Evolutionary conservation across 1,140 invertebrate genomes (phyloP).

Genomic region (Brachionus calyciflorus): DNA sequence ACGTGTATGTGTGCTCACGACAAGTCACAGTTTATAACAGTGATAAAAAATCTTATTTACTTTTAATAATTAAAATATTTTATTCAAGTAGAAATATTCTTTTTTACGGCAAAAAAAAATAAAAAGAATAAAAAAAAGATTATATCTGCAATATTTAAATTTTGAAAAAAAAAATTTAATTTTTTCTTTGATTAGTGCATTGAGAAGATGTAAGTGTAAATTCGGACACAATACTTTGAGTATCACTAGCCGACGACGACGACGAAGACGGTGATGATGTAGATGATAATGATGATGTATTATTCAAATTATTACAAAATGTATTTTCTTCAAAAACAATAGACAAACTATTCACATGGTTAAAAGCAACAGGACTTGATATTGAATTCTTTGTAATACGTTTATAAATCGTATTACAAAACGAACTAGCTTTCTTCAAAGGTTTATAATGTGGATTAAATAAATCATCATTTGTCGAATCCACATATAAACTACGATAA

Average conservation of each 20-base stretch:
- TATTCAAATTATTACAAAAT: not conserved
- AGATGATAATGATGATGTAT: not conserved
- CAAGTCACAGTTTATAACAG: too few species aligned
- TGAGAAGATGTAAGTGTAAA: not conserved
- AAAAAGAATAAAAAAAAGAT: too few species aligned
- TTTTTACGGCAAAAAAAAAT: too few species aligned
- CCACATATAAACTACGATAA: slow-evolving; percentile 21
- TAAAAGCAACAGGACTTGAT: slow-evolving; percentile 43
- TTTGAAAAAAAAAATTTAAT: too few species aligned
- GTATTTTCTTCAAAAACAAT: slow-evolving; percentile 24
- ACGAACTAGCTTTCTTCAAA: not conserved
- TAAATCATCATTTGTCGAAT: slow-evolving; percentile 10
- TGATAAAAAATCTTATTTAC: too few species aligned
- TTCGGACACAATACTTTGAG: slow-evolving; percentile 5
- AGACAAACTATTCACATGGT: slow-evolving; percentile 40
- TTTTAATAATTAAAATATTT: too few species aligned
- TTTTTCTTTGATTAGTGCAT: too few species aligned
- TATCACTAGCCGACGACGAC: not conserved
- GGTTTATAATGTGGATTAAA: slow-evolving; percentile 39
- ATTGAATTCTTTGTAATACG: slow-evolving; percentile 39
- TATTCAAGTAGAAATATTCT: too few species aligned
- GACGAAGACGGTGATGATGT: slow-evolving; percentile 6
- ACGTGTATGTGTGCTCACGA: too few species aligned
- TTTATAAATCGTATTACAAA: not conserved
- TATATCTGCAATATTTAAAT: too few species aligned